Conservation (phyloP, 2,797 vertebrate species). For the Cynodonichthys magdalenae region DNA sequence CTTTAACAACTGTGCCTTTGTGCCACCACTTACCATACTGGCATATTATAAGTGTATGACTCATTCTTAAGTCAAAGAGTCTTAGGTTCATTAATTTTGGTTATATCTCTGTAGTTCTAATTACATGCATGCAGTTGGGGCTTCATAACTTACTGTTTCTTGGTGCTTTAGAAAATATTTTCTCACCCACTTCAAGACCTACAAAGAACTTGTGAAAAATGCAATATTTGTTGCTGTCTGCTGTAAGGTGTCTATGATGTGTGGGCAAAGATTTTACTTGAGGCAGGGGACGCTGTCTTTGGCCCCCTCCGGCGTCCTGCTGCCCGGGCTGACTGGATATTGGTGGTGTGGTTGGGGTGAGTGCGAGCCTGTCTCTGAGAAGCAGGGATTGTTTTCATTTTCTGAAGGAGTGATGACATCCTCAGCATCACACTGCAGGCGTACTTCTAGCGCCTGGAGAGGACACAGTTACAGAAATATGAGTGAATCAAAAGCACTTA, state of each 20-base stretch:
- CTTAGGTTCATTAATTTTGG: background rate
- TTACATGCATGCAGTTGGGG: background rate
- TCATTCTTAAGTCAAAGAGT: background rate
- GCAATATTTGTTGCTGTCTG: background rate
- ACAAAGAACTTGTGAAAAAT: background rate
- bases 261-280: slow-evolving; percentile 80
- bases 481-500: background rate
- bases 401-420: slow-evolving; percentile 92
- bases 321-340: slow-evolving; percentile 87
- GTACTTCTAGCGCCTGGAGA: slow-evolving; percentile 90
- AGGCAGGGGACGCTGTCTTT: slow-evolving; percentile 91
- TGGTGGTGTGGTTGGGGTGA: slow-evolving; percentile 86
- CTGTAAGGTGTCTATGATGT: too few species aligned
- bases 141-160: background rate
- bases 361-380: slow-evolving; percentile 87
- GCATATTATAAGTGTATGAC: too few species aligned
- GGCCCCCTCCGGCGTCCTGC: slow-evolving; percentile 84
- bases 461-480: slow-evolving; percentile 4
- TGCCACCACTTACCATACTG: too few species aligned
- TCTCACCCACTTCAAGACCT: background rate
- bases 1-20: too few species aligned
- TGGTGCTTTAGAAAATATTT: background rate
- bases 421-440: slow-evolving; percentile 90
- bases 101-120: background rate
- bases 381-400: slow-evolving; percentile 87